phyloP scores from a whole-genome alignment of 2,888 invertebrate species.

The Cataglyphis albicans region DNA sequence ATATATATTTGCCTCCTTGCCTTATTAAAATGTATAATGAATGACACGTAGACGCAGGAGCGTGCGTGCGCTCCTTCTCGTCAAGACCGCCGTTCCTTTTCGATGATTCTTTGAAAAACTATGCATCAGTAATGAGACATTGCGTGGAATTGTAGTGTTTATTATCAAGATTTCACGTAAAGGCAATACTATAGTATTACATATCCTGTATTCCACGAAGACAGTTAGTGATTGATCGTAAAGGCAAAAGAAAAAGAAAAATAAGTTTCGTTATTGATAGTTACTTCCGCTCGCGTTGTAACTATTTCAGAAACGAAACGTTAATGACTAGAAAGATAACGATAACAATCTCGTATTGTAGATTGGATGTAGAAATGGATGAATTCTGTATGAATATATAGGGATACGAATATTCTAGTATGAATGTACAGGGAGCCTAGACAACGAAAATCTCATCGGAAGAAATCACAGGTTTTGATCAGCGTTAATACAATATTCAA shows the following conservation, averaged over 20 bases:
- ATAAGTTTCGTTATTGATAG: not conserved
- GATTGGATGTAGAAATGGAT: slow-evolving; percentile 23
- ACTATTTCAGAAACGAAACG: slow-evolving; percentile 15
- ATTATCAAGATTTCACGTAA: not conserved
- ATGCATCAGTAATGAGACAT: not conserved
- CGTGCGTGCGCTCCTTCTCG: slow-evolving; percentile 38
- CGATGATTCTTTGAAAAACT: not conserved
- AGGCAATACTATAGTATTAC: not conserved
- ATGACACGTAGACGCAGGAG: slow-evolving; percentile 41
- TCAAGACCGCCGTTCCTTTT: not conserved
- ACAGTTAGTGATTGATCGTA: slow-evolving; percentile 11
- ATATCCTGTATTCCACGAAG: not conserved
- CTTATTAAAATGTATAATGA: slow-evolving; percentile 69
- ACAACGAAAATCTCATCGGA: slow-evolving; percentile 30
- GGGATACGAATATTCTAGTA: not conserved
- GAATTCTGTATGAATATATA: slow-evolving; percentile 5
- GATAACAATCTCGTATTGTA: slow-evolving; percentile 34
- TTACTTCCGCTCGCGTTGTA: slow-evolving; percentile 13
- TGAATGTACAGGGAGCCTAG: not conserved
- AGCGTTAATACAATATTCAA: slow-evolving; percentile 25
- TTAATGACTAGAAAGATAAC: slow-evolving; percentile 24
- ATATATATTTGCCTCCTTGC: slow-evolving; percentile 56
- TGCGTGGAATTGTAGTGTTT: not conserved
- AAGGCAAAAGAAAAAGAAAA: not conserved
- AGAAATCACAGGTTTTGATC: slow-evolving; percentile 8